Base-by-base conservation (phyloP, 2,888 invertebrate genomes). In the Drosophila testacea region DNA sequence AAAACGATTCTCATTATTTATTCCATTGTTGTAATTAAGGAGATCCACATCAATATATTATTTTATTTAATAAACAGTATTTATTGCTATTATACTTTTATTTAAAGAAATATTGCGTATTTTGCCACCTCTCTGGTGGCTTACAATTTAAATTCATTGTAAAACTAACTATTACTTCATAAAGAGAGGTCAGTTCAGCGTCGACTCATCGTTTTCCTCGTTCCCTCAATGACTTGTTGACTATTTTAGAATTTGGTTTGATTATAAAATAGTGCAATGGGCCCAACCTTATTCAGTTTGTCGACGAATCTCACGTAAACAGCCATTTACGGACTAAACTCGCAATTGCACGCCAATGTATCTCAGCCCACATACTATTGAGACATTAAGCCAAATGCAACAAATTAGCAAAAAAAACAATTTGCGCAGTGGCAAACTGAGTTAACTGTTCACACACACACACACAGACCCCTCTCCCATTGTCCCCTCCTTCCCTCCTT, bases 361-460 rank as follows among this genome's bases (percentile, higher is more conserved):
- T 30, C 32, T 57, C 50, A 71, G 32, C 28, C 63, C 47, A 51
- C 42, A 28, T 36, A 10, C 4, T 22, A 34, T 47, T 51, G 59
- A 48, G 55, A 63, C 13, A 72, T 60, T 56, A 30, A 60, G 48
- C 46, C 46, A 44, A 69, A 56, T 68, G 67, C 55, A 66, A 44
- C 39, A 59, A 73, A 68, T 76, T 69, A 65, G 64, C 47, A 71
- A 75, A 22, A 22, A 22, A 22, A 75, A 69, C 69, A 75, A 81
- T 82, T 82, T 84, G 85, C 83, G 87, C 82, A 87, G 74, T 82
- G 77, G 50, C 62, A 69, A 72, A 69, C 63, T 61, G 48, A 48
- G 56, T 72, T 46, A 57, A 46, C 34, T 34, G 13, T 30, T 1
- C 32, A 7, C 38, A 16, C n/a, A 9, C 22, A 5, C 16, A 7